Conservation (phyloP, 2,888 invertebrate species). For the Plagodis dolabraria region DNA sequence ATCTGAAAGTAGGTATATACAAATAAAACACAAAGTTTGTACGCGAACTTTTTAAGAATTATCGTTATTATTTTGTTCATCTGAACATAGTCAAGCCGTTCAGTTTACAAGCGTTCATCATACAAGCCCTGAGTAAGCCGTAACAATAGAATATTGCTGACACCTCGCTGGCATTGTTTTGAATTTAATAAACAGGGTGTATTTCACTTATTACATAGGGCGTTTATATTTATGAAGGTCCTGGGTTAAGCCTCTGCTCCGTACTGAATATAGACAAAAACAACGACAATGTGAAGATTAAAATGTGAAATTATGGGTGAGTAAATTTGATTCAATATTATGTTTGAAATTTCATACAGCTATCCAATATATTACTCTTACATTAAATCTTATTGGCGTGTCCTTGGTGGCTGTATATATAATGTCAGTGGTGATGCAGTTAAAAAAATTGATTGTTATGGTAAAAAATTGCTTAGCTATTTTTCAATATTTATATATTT, state of each 20-base stretch:
- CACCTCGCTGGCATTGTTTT: conserved; percentile 33
- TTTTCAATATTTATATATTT: no score
- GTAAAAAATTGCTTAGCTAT: no score
- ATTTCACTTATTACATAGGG: conserved; percentile 22
- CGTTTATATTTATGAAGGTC: conserved; percentile 35
- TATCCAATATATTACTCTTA: no score
- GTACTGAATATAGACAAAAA: conserved; percentile 4
- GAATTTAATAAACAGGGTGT: conserved; percentile 43
- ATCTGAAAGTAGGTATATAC: no score
- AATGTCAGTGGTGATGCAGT: no score
- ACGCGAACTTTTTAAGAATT: no score
- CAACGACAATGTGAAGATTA: conserved; percentile 7
- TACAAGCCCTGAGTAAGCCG: conserved; percentile 16
- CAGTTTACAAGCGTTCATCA: conserved; percentile 12
- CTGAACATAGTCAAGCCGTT: conserved; percentile 5
- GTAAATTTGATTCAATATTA: no score
- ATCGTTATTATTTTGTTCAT: neutral
- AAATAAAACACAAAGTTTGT: no score
- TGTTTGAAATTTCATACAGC: no score
- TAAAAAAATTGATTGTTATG: no score
- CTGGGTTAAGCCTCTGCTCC: conserved; percentile 8
- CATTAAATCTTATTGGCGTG: no score
- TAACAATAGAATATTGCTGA: conserved; percentile 27
- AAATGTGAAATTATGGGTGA: neutral
- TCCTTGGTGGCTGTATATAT: no score